A percentile compares a stretch with the other conserved stretches of the same genome.
Conservation (phyloP, 2,113 vertebrate species). For the Grammomys surdaster region DNA sequence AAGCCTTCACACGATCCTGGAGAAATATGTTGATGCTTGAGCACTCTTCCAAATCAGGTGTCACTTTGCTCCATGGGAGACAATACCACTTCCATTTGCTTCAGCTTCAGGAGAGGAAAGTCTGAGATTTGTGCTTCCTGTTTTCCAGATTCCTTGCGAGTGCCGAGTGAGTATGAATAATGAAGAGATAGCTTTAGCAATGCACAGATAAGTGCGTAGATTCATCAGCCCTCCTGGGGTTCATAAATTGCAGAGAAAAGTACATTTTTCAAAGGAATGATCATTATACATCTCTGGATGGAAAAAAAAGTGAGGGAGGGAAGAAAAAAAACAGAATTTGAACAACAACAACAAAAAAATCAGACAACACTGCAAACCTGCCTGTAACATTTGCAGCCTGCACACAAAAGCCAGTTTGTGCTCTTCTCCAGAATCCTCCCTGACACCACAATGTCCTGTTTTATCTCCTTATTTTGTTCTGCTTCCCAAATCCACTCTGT, state of each 20-base stretch:
- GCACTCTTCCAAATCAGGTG: background rate
- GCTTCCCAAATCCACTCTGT: conserved; percentile 81
- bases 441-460: conserved; percentile 80
- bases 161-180: conserved; percentile 66
- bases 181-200: conserved; percentile 61
- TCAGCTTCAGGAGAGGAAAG: background rate
- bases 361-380: conserved; percentile 10
- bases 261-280: conserved; percentile 68
- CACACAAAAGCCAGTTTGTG: conserved; percentile 69
- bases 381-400: conserved; percentile 74
- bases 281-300: background rate
- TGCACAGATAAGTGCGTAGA: conserved; percentile 53
- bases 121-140: conserved; percentile 30
- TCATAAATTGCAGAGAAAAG: conserved; percentile 66
- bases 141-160: conserved; percentile 59
- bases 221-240: conserved; percentile 53
- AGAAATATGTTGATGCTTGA: background rate
- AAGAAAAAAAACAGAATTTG: background rate
- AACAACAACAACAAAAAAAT: conserved; percentile 8
- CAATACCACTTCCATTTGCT: conserved; percentile 5
- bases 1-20: conserved; percentile 34
- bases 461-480: conserved; percentile 81
- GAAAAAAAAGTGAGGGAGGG: background rate
- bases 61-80: background rate
- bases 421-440: conserved; percentile 78